Evolutionary conservation across 2,113 vertebrate genomes (phyloP).

Genomic region (Ptilonorhynchus violaceus): DNA sequence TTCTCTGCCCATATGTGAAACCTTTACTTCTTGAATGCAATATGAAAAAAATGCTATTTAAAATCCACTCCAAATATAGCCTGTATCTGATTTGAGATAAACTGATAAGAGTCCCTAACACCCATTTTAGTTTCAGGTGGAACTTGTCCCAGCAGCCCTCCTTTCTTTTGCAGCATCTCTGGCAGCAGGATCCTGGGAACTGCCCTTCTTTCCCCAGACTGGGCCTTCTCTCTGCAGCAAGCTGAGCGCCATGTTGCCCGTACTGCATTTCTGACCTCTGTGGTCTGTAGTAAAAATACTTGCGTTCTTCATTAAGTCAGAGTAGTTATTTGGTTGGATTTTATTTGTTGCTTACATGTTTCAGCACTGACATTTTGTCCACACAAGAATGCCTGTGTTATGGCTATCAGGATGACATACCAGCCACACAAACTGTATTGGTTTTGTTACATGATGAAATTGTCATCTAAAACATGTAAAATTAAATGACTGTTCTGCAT

Average conservation of each 20-base stretch:
- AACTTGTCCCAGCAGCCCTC: not conserved
- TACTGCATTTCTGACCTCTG: not conserved
- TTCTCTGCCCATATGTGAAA: not conserved
- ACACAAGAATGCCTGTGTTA: not conserved
- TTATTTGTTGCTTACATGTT: not conserved
- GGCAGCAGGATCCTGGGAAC: not conserved
- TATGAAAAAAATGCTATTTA: not conserved
- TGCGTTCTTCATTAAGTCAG: not conserved
- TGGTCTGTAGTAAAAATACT: not conserved
- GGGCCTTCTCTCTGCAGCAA: not conserved
- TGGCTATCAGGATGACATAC: not conserved
- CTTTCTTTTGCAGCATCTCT: not conserved
- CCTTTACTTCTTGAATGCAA: not conserved
- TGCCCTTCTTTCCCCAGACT: not conserved
- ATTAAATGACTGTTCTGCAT: not conserved
- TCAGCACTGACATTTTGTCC: not conserved
- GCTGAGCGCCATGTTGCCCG: not conserved
- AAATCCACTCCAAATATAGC: not conserved
- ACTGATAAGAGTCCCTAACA: rapidly evolving
- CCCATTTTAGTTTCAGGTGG: not conserved
- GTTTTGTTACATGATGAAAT: not conserved
- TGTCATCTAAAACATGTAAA: not conserved
- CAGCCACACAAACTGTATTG: not conserved
- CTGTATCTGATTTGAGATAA: not conserved
- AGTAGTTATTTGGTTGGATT: not conserved